Evolutionary conservation across 2,888 invertebrate genomes (phyloP), one percentile per base, ranked within the genome.

Genomic region (Ferdinandea cuprea): DNA sequence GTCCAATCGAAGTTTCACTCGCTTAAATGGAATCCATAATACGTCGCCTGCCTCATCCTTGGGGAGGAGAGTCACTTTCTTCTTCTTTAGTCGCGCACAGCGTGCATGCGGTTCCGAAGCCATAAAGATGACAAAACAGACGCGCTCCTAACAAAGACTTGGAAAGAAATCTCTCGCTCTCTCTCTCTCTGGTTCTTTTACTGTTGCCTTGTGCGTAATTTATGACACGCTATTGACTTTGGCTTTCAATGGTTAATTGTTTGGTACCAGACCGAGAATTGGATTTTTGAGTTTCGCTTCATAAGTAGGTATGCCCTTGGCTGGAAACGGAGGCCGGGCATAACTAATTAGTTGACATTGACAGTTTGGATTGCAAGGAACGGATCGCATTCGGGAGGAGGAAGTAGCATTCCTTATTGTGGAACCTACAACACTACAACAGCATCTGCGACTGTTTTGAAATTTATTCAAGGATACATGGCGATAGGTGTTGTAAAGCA

Each of bases 71-170:
- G 48, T 66, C 71, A 66, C 54, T 66, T 66, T 46, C 48, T 81
- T 66, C 35, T 30, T 61, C 35, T 17, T 72, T 65, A 68, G 76
- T 65, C 77, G 71, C 72, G 54, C 83, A 35, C 83, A 77, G 63
- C 61, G 21, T 72, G 66, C 54, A 83, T 83, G 81, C 66, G 81
- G 81, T 83, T 52, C 77, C 21, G 44, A 44, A 68, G 72, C 52
- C 83, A 68, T 83, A 83, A 83, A 83, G 72, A 83, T 83, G 83
- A 78, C 78, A 83, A 83, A 83, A 83, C 83, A 83, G 77, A 19
- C n/a, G n/a, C 61, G 54, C 8, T 48, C 56, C 40, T n/a, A 42
- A 50, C n/a, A 56, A 46, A 46, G 52, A 56, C 25, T 44, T 50
- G 11, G 28, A 48, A 77, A 54, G 40, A 59, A 68, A 71, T 69